These are phyloP conservation scores for Colistium nudipinnis DNA, from an alignment of 2,113 vertebrate species.

Conservation along the genomic window DNA sequence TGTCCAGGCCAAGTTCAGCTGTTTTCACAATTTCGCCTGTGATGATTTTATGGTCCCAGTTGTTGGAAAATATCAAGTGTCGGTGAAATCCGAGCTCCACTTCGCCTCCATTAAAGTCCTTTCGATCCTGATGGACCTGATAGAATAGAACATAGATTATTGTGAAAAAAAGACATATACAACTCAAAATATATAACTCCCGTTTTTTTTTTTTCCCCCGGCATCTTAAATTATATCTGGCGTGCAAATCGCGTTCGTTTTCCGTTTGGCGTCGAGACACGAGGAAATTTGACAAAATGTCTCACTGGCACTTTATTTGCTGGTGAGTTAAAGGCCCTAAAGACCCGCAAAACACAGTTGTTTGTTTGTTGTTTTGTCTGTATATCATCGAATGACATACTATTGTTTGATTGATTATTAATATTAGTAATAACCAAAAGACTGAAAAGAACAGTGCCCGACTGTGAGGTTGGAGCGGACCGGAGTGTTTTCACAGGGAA, in stretches of 20 bases:
- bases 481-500: conserved; percentile 9
- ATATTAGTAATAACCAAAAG: background rate
- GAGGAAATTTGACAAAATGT: conserved; percentile 1
- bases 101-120: conserved; percentile 47
- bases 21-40: conserved; percentile 63
- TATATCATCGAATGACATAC: conserved; percentile 29
- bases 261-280: conserved; percentile 2
- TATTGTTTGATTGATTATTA: conserved; percentile 3
- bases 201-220: conserved; percentile 12
- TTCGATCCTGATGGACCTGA: conserved; percentile 19
- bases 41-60: conserved; percentile 67
- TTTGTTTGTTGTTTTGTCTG: too few relatives aligned
- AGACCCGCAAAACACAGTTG: too few relatives aligned
- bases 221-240: conserved; percentile 13
- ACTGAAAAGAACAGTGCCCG: conserved; percentile 9
- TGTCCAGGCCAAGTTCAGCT: conserved; percentile 62
- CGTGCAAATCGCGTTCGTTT: conserved; percentile 7
- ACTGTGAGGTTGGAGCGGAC: background rate
- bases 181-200: conserved; percentile 6
- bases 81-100: conserved; percentile 54
- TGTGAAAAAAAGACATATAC: background rate
- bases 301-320: background rate
- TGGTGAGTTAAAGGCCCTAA: background rate
- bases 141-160: background rate
- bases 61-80: conserved; percentile 63